A percentile compares a stretch with the other conserved stretches of the same genome.
Evolutionary conservation across 1,140 invertebrate genomes (phyloP).

Genomic region (Tetramorium alpestre): DNA sequence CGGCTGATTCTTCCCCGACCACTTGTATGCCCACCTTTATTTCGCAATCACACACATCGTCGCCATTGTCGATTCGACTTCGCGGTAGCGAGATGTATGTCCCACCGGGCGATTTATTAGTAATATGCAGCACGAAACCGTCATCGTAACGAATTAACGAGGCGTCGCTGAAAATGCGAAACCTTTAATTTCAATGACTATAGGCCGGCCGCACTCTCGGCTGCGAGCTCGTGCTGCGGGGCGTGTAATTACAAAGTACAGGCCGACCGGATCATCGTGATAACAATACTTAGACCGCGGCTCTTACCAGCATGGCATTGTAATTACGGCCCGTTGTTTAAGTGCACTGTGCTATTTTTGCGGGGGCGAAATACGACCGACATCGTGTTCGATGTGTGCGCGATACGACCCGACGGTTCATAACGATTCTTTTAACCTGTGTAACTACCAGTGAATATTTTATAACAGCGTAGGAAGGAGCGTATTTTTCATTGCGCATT

Average conservation of each 20-base stretch:
- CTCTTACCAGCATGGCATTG: constrained; percentile 47
- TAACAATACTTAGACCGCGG: constrained; percentile 48
- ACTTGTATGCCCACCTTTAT: constrained; percentile 7
- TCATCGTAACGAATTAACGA: constrained; percentile 55
- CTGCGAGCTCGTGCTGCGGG: constrained; percentile 8
- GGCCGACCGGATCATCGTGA: constrained; percentile 49
- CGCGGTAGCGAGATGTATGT: background rate
- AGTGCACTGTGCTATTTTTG: constrained; percentile 49
- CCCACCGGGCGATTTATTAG: constrained; percentile 28
- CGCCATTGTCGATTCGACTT: background rate
- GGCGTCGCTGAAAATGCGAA: constrained; percentile 52
- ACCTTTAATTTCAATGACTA: constrained; percentile 48
- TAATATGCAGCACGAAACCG: constrained; percentile 37
- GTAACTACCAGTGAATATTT: constrained; percentile 43
- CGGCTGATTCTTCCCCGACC: background rate
- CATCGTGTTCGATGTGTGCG: constrained; percentile 31
- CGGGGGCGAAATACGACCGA: constrained; percentile 45
- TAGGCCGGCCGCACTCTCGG: constrained; percentile 4
- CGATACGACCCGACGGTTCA: background rate
- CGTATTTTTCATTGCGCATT: constrained; percentile 43
- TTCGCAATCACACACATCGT: constrained; percentile 23
- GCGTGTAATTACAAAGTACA: constrained; percentile 60
- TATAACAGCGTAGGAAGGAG: constrained; percentile 1
- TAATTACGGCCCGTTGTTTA: constrained; percentile 55
- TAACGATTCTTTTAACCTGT: constrained; percentile 48